Percentiles rank a stretch among this genome's conserved stretches.
These are phyloP conservation scores for Brachionus calyciflorus DNA, from an alignment of 1,140 invertebrate genomes.

Conservation along the genomic window DNA sequence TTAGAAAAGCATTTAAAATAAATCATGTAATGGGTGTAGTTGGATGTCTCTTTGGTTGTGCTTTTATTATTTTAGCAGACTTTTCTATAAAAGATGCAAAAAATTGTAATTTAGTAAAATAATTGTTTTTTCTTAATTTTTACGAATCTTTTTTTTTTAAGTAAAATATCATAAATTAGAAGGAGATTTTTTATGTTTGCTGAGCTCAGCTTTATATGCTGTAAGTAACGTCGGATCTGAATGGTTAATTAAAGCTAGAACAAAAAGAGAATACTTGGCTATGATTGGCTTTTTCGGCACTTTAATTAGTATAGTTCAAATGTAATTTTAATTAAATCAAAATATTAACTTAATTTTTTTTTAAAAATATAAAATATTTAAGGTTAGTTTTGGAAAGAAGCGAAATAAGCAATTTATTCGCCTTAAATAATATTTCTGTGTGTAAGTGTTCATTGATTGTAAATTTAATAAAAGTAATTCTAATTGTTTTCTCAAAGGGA, in stretches of 20 bases:
- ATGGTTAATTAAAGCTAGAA: slow-evolving; percentile 74
- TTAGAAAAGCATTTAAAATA: slow-evolving; percentile 69
- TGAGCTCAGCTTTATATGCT: slow-evolving; percentile 76
- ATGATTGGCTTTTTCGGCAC: slow-evolving; percentile 79
- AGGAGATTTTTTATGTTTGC: slow-evolving; percentile 78
- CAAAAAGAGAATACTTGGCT: slow-evolving; percentile 78
- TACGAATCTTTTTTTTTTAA: slow-evolving; percentile 48
- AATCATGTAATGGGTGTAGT: slow-evolving; percentile 77
- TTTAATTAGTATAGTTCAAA: slow-evolving; percentile 73
- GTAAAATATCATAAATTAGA: slow-evolving; percentile 73
- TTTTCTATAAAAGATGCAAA: slow-evolving; percentile 56
- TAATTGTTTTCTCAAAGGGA: slow-evolving; percentile 54
- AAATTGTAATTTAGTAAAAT: slow-evolving; percentile 47
- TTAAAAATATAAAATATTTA: slow-evolving; percentile 49
- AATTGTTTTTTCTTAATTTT: background rate
- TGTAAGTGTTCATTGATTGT: slow-evolving; percentile 51
- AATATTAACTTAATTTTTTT: background rate
- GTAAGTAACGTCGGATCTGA: slow-evolving; percentile 79
- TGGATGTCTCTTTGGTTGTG: slow-evolving; percentile 76
- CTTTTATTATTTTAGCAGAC: slow-evolving; percentile 78
- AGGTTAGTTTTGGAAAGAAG: slow-evolving; percentile 64
- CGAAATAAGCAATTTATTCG: slow-evolving; percentile 58
- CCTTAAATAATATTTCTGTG: slow-evolving; percentile 64
- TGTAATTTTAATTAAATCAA: slow-evolving; percentile 62
- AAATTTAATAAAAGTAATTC: background rate